Conservation (phyloP, 2,888 invertebrate genomes). For the Agriopis marginaria region DNA sequence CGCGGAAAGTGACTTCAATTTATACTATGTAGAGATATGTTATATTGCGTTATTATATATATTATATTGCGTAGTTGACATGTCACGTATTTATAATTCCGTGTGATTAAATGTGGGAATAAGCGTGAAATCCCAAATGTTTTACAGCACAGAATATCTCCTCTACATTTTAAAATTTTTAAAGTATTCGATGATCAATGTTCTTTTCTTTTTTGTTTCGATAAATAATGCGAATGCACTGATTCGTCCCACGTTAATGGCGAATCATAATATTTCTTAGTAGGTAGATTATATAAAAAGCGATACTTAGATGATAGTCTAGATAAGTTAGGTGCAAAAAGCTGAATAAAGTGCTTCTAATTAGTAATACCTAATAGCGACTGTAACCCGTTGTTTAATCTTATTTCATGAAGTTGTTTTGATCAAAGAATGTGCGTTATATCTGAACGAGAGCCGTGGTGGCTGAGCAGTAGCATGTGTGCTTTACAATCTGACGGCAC, state of each 20-base stretch:
- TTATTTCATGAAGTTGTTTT: not conserved
- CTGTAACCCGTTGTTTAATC: constrained; percentile 3
- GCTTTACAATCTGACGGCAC: no score
- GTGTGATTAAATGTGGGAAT: no score
- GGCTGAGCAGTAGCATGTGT: no score
- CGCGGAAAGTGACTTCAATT: no score
- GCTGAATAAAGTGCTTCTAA: constrained; percentile 15
- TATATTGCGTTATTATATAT: no score
- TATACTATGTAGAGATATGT: no score
- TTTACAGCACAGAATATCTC: not conserved
- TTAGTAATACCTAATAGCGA: constrained; percentile 21
- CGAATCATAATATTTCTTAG: constrained; percentile 40
- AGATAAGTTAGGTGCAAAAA: constrained; percentile 27
- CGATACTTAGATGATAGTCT: constrained; percentile 19
- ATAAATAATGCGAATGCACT: constrained; percentile 64
- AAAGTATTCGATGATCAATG: constrained; percentile 33
- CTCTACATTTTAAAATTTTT: constrained; percentile 1
- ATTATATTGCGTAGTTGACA: no score
- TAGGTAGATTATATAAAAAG: constrained; percentile 12
- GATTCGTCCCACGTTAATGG: constrained; percentile 61
- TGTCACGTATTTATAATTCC: no score
- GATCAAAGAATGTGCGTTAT: no score
- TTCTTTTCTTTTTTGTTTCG: constrained; percentile 63
- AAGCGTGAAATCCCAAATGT: no score
- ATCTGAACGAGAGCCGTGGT: no score